Conservation (phyloP, 64 coral and sea anemone species). For the Montipora sp. region DNA sequence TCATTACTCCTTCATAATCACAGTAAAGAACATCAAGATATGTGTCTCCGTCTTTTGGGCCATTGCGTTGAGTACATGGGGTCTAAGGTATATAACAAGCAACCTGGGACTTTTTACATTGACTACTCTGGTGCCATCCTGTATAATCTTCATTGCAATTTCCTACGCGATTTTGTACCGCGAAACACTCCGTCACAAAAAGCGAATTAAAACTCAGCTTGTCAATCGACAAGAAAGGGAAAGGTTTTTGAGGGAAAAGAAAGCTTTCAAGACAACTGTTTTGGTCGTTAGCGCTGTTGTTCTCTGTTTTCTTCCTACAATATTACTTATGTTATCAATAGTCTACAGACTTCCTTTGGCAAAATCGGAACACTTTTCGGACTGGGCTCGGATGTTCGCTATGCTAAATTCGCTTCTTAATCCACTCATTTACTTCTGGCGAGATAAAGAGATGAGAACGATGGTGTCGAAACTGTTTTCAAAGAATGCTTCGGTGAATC, state of each 20-base stretch:
- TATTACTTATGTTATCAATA: neutral
- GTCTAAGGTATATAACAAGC: neutral
- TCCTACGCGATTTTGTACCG: neutral
- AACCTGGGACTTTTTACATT: neutral
- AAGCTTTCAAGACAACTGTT: neutral
- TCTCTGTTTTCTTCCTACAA: neutral
- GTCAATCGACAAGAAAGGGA: neutral
- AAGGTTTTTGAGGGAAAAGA: neutral
- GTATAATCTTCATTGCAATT: neutral
- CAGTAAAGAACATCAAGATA: neutral
- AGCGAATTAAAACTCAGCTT: neutral
- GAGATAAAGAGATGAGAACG: neutral
- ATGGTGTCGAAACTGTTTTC: no score
- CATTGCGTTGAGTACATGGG: neutral
- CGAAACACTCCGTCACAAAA: neutral
- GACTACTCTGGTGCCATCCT: neutral
- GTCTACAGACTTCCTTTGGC: neutral
- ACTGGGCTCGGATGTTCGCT: neutral
- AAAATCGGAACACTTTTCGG: neutral
- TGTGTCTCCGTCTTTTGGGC: neutral
- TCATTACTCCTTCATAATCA: neutral
- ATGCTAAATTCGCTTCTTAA: neutral
- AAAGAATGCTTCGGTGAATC: no score
- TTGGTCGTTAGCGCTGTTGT: neutral
- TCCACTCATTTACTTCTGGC: conserved; percentile 21